Evolutionary conservation across 2,888 invertebrate genomes (phyloP), one percentile per base, ranked within the genome.

Genomic region (Rhagophthalmus giganteus): DNA sequence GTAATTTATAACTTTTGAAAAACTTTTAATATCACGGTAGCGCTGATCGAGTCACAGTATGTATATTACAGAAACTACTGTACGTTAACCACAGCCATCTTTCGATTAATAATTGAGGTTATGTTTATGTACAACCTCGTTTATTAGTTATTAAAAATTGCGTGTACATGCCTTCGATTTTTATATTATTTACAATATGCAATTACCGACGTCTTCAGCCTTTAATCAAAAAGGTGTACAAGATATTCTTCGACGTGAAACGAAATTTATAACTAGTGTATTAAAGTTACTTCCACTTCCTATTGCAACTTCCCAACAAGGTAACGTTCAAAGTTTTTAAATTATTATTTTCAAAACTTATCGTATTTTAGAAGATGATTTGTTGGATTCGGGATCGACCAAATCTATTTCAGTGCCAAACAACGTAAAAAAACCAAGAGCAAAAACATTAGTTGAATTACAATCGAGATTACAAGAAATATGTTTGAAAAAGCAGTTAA

Each of bases 141-240:
- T 20, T 5, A 5, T 3, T 20, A 7, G 20, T 20, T 20, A 3
- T 20, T 20, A 20, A 20, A 20, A 5, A 20, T 20, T 20, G 7
- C n/a, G n/a, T n/a, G n/a, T n/a, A n/a, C n/a, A n/a, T n/a, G n/a
- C n/a, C n/a, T 20, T 20, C 3, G 20, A 5, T 20, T 3, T 20
- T 20, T 20, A 20, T 20, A 3, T 11, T 88, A 80, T 67, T 89
- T 90, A 6, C 91, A 91, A 53, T 85, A 82, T 72, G 85, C 88
- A 56, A 86, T 78, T 54, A 81, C 80, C 54, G 82, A 67, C 82
- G 75, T 78, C 54, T 63, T 55, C 24, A 5, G n/a, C 13, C 16
- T 53, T 74, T 56, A 69, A 76, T 54, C 33, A 54, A 6, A 73
- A 71, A 50, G 55, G 66, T 47, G 62, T 71, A 2, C 73, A 71